Conservation (phyloP, 2,797 vertebrate species). For the Sebastes dallii region DNA sequence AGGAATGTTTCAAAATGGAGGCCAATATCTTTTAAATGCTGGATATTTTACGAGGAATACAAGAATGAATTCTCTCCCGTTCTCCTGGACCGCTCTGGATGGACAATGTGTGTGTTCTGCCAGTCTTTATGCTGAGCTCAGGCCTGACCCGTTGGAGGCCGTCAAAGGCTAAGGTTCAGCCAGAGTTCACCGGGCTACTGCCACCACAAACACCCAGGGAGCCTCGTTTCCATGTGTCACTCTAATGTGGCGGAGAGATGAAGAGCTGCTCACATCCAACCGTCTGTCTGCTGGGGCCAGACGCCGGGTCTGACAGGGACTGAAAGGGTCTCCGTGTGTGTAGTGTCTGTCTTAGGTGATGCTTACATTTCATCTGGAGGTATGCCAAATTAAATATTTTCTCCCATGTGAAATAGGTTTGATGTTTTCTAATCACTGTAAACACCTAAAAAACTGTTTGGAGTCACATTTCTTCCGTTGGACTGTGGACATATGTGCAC, state of each 20-base stretch:
- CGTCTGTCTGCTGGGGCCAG: constrained; percentile 25
- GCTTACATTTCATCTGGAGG: neutral
- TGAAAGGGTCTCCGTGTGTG: no score
- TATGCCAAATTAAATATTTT: neutral
- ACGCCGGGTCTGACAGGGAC: neutral
- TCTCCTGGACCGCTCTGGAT: neutral
- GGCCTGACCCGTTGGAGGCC: constrained; percentile 9
- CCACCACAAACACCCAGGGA: constrained; percentile 49
- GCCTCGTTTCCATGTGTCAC: constrained; percentile 57
- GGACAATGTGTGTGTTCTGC: constrained; percentile 13
- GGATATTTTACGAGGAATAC: neutral
- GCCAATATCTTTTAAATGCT: neutral
- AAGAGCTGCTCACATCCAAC: constrained; percentile 27
- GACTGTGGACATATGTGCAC: neutral
- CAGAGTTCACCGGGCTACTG: constrained; percentile 61
- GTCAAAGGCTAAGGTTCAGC: constrained; percentile 54
- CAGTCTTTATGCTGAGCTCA: constrained; percentile 1
- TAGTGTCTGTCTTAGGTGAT: neutral
- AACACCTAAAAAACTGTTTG: neutral
- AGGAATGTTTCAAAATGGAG: neutral
- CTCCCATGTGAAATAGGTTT: neutral
- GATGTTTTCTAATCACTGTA: neutral
- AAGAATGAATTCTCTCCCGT: neutral
- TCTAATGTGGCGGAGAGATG: constrained; percentile 50
- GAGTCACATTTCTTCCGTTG: neutral